A percentile compares a stretch with the other conserved stretches of the same genome.
phyloP scores from a whole-genome alignment of 2,888 invertebrate genomes.

The Mythimna albipuncta region DNA sequence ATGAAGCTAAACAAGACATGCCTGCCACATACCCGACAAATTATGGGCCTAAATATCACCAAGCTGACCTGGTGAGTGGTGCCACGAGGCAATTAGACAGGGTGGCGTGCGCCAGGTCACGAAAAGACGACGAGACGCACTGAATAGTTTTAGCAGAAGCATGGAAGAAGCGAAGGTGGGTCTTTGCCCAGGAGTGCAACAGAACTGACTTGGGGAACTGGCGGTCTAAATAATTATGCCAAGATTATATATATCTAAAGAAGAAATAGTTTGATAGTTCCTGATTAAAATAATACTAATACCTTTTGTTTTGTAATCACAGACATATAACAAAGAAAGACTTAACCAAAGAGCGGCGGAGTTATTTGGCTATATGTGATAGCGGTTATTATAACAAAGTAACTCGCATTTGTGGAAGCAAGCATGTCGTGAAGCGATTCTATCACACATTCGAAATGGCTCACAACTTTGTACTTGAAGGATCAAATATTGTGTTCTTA shows the following conservation, averaged over 20 bases:
- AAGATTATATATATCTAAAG: too few species aligned
- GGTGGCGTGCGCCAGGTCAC: neutral
- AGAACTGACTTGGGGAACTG: neutral
- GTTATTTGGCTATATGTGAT: conserved; percentile 90
- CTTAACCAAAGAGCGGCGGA: conserved; percentile 86
- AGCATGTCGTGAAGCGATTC: conserved; percentile 83
- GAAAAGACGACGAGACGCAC: neutral
- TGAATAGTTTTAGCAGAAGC: neutral
- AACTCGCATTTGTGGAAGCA: conserved; percentile 85
- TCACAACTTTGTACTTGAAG: conserved; percentile 91
- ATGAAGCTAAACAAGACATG: neutral
- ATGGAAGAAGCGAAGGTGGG: neutral
- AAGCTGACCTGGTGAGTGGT: neutral
- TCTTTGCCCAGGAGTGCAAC: conserved; percentile 16
- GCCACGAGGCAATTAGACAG: neutral
- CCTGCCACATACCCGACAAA: neutral
- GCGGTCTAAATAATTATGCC: neutral
- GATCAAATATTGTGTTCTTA: conserved; percentile 91
- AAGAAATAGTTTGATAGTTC: neutral
- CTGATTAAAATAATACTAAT: conserved; percentile 13
- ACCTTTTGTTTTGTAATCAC: conserved; percentile 33
- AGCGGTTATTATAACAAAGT: conserved; percentile 90
- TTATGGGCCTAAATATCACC: neutral
- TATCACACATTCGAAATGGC: conserved; percentile 88
- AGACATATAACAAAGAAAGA: conserved; percentile 86